A percentile compares a stretch with the other conserved stretches of the same genome.
phyloP scores from a whole-genome alignment of 2,888 invertebrate genomes.

The Allophyes oxyacanthae region DNA sequence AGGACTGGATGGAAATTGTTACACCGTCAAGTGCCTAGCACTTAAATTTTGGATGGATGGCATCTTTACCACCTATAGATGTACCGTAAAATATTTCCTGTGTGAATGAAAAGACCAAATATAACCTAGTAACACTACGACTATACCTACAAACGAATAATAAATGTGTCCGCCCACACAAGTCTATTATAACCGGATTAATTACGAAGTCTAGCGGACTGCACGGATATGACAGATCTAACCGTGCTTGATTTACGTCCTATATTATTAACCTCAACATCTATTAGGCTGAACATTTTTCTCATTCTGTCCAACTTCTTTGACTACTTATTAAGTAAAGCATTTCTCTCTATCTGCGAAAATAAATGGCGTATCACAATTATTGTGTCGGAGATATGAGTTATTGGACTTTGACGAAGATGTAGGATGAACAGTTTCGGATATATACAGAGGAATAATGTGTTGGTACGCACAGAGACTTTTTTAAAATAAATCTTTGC shows the following conservation, averaged over 20 bases:
- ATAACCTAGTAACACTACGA: no score
- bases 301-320: conserved; percentile 11
- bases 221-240: conserved; percentile 44
- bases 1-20: no score
- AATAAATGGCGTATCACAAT: conserved; percentile 34
- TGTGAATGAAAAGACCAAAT: no score
- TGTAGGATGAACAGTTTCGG: conserved; percentile 3
- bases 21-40: no score
- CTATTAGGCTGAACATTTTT: conserved; percentile 23
- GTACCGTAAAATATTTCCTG: no score
- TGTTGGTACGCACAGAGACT: no score
- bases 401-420: conserved; percentile 18
- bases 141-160: conserved; percentile 14
- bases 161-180: conserved; percentile 29
- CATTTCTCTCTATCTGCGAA: conserved; percentile 6
- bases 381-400: conserved; percentile 34
- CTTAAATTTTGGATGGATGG: no score
- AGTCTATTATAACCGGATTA: conserved; percentile 42
- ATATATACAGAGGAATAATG: not conserved
- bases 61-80: no score
- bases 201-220: conserved; percentile 24
- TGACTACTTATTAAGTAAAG: conserved; percentile 9
- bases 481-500: no score
- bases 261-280: conserved; percentile 37
- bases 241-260: conserved; percentile 44